Conservation (phyloP, 2,797 vertebrate species). For the Jordanella pulchra region DNA sequence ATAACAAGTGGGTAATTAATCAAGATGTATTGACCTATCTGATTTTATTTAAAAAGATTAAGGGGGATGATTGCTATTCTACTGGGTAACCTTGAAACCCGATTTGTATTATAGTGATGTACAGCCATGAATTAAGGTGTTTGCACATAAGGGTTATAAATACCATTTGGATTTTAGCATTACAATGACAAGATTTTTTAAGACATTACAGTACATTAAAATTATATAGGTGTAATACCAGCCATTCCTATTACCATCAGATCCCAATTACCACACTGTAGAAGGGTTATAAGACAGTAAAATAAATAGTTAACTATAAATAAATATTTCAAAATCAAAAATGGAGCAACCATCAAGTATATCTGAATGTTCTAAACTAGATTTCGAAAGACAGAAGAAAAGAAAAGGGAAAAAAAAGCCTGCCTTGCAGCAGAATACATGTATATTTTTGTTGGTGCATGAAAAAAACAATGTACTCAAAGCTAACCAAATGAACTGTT, state of each 20-base stretch:
- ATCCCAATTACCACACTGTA: no score
- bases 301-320: no score
- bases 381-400: no score
- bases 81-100: no score
- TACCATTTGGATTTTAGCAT: no score
- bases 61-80: neutral
- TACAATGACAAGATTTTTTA: no score
- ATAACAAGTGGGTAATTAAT: conserved; percentile 2
- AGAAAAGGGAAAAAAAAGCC: neutral
- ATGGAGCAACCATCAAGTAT: no score
- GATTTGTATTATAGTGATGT: neutral
- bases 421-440: neutral
- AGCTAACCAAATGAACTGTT: neutral
- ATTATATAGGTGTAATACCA: no score
- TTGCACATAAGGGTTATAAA: neutral
- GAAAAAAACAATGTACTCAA: neutral
- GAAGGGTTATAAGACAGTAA: no score
- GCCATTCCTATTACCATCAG: no score
- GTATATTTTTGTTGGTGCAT: neutral
- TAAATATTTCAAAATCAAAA: no score
- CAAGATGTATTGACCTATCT: neutral
- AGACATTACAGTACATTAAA: no score
- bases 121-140: neutral
- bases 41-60: neutral
- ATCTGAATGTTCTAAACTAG: neutral